phyloP scores from a whole-genome alignment of 2,888 invertebrate species.

The Argyresthia goedartella region DNA sequence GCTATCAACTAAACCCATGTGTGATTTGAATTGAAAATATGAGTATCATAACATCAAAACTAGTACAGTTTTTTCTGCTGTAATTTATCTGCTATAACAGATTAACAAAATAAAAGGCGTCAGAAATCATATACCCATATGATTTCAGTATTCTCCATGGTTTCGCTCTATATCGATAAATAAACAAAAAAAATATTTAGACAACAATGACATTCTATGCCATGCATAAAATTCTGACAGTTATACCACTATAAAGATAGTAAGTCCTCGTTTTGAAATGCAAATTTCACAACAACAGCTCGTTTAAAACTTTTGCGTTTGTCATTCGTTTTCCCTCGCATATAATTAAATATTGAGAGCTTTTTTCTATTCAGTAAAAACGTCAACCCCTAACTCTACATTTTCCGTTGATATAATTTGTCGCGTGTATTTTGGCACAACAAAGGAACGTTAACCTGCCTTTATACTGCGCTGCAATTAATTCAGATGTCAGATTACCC shows the following conservation, averaged over 20 bases:
- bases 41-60: too few species aligned
- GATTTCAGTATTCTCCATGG: too few species aligned
- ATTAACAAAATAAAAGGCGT: too few species aligned
- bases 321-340: neutral
- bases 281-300: constrained; percentile 1
- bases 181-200: too few species aligned
- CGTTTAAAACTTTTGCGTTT: constrained; percentile 1
- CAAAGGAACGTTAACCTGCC: neutral
- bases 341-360: neutral
- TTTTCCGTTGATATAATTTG: neutral
- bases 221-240: too few species aligned
- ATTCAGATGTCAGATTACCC: neutral
- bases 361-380: neutral
- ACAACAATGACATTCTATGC: too few species aligned
- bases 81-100: too few species aligned
- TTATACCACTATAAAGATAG: neutral
- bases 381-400: neutral
- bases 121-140: too few species aligned
- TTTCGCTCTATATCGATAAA: too few species aligned
- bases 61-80: too few species aligned
- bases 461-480: neutral
- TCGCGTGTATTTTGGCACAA: neutral
- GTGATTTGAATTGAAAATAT: too few species aligned
- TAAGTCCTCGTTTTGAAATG: neutral
- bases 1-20: too few species aligned